Percentiles rank a stretch among this genome's conserved stretches.
These are phyloP conservation scores for Hipposideros armiger DNA, from an alignment of 2,113 vertebrate genomes.

Conservation along the genomic window DNA sequence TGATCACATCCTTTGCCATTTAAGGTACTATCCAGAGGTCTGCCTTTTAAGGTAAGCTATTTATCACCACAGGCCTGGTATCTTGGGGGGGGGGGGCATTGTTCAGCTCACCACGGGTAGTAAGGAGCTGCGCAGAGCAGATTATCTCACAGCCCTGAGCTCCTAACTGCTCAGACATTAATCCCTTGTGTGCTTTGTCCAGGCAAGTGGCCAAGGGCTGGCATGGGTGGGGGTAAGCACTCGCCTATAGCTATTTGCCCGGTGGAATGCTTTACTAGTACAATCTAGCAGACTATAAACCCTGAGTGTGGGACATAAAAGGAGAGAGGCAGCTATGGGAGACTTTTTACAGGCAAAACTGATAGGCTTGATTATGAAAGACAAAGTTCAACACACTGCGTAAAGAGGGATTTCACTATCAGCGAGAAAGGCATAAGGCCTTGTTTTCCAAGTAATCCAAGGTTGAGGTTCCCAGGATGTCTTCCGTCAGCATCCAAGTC, in stretches of 20 bases:
- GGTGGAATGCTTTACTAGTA: not conserved
- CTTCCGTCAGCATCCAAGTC: slow-evolving; percentile 63
- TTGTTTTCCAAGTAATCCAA: not conserved
- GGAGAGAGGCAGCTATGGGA: not conserved
- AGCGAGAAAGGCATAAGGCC: not conserved
- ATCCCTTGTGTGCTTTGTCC: not conserved
- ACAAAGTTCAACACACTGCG: not conserved
- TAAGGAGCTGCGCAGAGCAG: not conserved
- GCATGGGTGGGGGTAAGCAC: not conserved
- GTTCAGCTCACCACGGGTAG: not conserved
- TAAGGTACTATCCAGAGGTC: not conserved
- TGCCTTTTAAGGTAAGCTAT: not conserved
- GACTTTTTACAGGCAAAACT: not conserved
- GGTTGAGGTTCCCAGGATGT: not conserved
- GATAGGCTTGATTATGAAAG: not conserved
- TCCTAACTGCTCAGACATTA: not conserved
- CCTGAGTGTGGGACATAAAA: not conserved
- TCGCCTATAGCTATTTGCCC: not conserved
- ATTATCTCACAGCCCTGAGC: not conserved
- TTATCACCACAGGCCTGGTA: not conserved
- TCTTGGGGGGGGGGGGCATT: not conserved
- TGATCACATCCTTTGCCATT: not conserved
- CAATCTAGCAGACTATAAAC: not conserved
- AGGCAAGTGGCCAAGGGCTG: not conserved
- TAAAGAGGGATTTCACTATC: not conserved